Evolutionary conservation across 2,888 invertebrate species (phyloP).

Genomic region (Eumerus sabulonum): DNA sequence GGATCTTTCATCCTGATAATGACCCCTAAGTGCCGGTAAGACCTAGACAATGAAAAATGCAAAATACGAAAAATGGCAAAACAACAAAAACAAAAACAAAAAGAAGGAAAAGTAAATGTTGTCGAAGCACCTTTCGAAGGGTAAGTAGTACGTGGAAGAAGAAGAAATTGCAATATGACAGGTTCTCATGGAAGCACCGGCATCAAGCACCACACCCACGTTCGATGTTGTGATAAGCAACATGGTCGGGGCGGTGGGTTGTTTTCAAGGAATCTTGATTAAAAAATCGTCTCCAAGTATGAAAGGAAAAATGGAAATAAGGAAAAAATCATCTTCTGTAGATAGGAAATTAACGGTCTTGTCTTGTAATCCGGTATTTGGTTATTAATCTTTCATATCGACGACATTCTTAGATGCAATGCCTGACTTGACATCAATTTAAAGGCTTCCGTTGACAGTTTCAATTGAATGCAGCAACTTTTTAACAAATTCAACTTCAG

Average conservation of each 20-base stretch:
- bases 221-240: not conserved
- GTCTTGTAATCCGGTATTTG: not conserved
- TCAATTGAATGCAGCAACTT: too few species aligned
- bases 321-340: not conserved
- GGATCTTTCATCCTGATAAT: constrained; percentile 47
- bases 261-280: constrained; percentile 23
- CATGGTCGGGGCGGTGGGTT: not conserved
- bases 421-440: too few species aligned
- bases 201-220: constrained; percentile 10
- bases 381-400: not conserved
- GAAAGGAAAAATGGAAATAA: not conserved
- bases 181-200: constrained; percentile 42
- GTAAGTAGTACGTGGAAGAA: constrained; percentile 13
- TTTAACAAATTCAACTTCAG: too few species aligned
- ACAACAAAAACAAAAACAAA: too few species aligned
- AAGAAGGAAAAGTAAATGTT: constrained; percentile 35
- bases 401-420: too few species aligned
- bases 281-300: constrained; percentile 14
- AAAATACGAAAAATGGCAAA: too few species aligned
- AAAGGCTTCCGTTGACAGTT: too few species aligned
- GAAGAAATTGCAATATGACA: constrained; percentile 6
- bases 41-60: constrained; percentile 49
- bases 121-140: constrained; percentile 52
- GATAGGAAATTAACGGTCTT: not conserved
- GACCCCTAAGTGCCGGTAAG: constrained; percentile 39